Evolutionary conservation across 2,888 invertebrate species (phyloP).

Genomic region (Harmothoe impar): DNA sequence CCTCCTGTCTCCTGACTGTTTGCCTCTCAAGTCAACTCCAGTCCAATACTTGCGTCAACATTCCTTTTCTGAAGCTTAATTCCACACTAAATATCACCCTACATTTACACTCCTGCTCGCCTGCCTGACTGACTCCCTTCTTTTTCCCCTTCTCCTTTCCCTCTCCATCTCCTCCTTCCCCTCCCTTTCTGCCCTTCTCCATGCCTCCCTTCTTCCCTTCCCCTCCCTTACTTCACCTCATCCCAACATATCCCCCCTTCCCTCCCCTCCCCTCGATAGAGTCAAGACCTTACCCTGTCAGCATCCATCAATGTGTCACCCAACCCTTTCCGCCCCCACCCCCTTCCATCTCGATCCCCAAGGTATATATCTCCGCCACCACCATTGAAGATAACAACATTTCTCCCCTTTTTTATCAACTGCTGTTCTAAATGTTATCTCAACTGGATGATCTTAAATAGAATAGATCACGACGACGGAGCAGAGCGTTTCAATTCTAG

Average conservation of each 20-base stretch:
- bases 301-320: constrained; percentile 6
- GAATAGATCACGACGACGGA: neutral
- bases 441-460: neutral
- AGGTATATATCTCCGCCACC: neutral
- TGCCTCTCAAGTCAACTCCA: too few species aligned
- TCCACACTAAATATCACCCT: too few species aligned
- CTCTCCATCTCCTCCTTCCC: too few species aligned
- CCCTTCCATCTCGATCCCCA: neutral
- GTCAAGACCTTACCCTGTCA: neutral
- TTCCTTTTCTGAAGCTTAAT: too few species aligned
- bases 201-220: too few species aligned
- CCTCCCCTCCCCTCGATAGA: neutral
- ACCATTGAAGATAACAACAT: neutral
- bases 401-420: neutral
- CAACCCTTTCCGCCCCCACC: neutral
- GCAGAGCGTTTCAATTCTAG: neutral
- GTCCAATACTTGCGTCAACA: too few species aligned
- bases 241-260: neutral
- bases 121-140: too few species aligned
- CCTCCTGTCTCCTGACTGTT: too few species aligned
- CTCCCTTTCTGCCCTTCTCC: too few species aligned
- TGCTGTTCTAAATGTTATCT: constrained; percentile 19
- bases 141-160: too few species aligned
- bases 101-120: too few species aligned
- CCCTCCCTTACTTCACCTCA: too few species aligned